A percentile compares a stretch with the other conserved stretches of the same genome.
phyloP scores from a whole-genome alignment of 92 coral and sea anemone genomes.

The Pocillopora meandrina region DNA sequence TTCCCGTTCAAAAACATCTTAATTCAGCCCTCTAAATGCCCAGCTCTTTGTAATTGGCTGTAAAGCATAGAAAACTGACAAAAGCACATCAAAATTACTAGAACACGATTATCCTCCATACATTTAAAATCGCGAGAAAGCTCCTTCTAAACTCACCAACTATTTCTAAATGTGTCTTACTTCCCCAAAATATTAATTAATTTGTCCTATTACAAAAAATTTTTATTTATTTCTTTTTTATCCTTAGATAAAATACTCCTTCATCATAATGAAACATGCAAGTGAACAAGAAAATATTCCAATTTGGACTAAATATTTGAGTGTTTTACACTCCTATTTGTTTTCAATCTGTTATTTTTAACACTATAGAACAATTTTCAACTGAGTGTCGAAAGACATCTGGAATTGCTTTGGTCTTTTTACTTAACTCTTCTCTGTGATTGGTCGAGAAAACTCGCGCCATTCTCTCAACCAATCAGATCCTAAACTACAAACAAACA shows the following conservation, averaged over 20 bases:
- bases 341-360: not conserved
- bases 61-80: no score
- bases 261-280: not conserved
- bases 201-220: not conserved
- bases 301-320: conserved; percentile 8
- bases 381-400: no score
- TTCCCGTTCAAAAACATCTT: no score
- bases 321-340: not conserved
- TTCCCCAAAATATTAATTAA: conserved; percentile 3
- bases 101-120: not conserved
- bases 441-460: no score
- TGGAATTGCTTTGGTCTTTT: no score
- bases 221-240: not conserved
- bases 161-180: not conserved
- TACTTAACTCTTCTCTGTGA: no score
- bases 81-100: no score
- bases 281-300: not conserved
- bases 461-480: no score
- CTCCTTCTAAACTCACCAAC: not conserved
- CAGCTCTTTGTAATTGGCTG: no score
- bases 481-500: no score
- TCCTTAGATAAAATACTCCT: conserved; percentile 7
- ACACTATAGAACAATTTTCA: no score
- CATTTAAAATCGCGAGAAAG: not conserved
- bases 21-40: no score